These are phyloP conservation scores for Leptothorax acervorum DNA, from an alignment of 2,888 invertebrate species.

Conservation along the genomic window DNA sequence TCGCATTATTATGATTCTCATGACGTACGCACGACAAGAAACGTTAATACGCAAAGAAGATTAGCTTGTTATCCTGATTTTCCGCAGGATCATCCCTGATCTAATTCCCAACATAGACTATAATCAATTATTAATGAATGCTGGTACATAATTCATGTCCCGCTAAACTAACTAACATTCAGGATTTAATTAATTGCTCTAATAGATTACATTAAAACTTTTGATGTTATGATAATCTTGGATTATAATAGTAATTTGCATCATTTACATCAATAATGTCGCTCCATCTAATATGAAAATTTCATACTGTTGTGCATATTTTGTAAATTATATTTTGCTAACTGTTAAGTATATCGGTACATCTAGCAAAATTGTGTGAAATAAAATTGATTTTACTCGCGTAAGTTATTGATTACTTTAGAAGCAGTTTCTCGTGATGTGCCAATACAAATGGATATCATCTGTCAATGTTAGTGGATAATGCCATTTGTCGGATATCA, in stretches of 20 bases:
- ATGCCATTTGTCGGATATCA: slow-evolving; percentile 28
- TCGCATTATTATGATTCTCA: slow-evolving; percentile 13
- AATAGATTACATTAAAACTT: slow-evolving; percentile 37
- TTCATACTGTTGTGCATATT: not conserved
- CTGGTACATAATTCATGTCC: slow-evolving; percentile 32
- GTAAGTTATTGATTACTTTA: slow-evolving; percentile 30
- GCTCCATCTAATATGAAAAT: not conserved
- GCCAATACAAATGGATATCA: slow-evolving; percentile 26
- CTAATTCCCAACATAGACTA: slow-evolving; percentile 5
- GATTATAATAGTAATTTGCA: slow-evolving; percentile 7
- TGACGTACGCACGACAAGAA: slow-evolving; percentile 9
- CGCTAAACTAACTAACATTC: slow-evolving; percentile 27
- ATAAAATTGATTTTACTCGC: not conserved
- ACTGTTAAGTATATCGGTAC: not conserved
- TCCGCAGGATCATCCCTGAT: slow-evolving; percentile 33
- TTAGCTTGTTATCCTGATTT: slow-evolving; percentile 37
- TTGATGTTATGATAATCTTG: not conserved
- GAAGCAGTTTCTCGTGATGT: not conserved
- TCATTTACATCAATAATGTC: slow-evolving; percentile 24
- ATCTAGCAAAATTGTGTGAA: not conserved
- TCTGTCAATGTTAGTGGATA: slow-evolving; percentile 27
- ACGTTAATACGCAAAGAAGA: slow-evolving; percentile 32
- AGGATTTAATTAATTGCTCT: slow-evolving; percentile 4
- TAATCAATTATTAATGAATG: slow-evolving; percentile 34
- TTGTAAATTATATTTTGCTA: not conserved